These are phyloP conservation scores for Syndactyla subalaris DNA, from an alignment of 2,797 vertebrate species.

Conservation along the genomic window DNA sequence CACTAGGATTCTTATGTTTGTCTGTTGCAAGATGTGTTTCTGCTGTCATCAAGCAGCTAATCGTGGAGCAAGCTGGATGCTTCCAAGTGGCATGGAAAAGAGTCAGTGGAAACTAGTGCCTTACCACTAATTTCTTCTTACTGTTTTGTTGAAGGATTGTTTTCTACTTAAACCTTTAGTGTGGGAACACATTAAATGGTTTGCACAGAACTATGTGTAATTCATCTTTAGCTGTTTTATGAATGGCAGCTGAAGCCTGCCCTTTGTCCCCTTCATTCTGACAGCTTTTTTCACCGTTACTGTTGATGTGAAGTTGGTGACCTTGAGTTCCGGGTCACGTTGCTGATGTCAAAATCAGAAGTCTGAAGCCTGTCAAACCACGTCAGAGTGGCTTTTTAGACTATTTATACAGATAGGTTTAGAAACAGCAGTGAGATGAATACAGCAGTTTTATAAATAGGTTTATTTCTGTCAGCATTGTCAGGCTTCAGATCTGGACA, in stretches of 20 bases:
- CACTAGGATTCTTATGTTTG: neutral
- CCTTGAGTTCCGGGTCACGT: neutral
- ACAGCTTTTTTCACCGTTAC: neutral
- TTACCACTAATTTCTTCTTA: neutral
- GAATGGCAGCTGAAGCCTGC: neutral
- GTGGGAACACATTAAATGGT: constrained; percentile 40
- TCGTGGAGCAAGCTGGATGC: neutral
- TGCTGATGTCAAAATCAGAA: neutral
- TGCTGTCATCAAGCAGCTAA: neutral
- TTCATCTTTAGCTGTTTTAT: neutral
- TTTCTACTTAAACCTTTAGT: neutral
- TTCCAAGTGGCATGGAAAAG: neutral
- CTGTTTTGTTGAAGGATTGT: neutral
- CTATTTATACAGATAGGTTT: neutral
- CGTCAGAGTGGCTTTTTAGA: neutral
- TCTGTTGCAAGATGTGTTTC: neutral
- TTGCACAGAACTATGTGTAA: neutral
- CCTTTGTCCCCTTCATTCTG: neutral
- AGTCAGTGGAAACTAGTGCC: neutral
- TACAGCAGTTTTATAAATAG: neutral
- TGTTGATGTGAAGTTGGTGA: neutral
- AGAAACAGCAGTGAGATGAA: neutral
- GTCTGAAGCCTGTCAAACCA: neutral
- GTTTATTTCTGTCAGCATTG: constrained; percentile 25
- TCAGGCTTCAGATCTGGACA: neutral